Conservation (phyloP, 1,140 invertebrate genomes). For the Ectropis grisescens region DNA sequence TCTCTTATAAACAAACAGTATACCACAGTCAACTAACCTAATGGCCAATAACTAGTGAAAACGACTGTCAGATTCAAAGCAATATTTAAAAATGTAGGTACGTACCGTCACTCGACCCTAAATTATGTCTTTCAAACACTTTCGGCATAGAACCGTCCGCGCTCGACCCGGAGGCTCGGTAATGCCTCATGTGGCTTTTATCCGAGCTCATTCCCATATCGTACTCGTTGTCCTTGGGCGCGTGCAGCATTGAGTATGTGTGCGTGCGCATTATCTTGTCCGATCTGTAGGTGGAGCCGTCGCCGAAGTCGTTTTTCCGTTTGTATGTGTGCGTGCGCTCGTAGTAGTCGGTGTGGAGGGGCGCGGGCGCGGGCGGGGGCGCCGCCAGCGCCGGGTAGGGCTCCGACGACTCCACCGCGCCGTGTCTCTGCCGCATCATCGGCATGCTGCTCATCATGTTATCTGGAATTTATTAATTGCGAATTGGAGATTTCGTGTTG, state of each 20-base stretch:
- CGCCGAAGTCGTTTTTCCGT: conserved; percentile 52
- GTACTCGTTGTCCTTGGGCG: conserved; percentile 36
- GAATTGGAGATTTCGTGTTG: no score
- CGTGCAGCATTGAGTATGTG: conserved; percentile 45
- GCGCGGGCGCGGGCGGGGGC: conserved; percentile 39
- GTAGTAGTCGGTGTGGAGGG: conserved; percentile 48
- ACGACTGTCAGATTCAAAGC: no score
- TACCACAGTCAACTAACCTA: no score
- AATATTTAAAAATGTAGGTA: no score
- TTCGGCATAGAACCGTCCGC: conserved; percentile 32
- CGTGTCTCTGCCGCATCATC: conserved; percentile 46
- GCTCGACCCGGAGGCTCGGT: conserved; percentile 26
- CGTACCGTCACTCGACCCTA: conserved; percentile 53
- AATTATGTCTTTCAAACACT: conserved; percentile 44
- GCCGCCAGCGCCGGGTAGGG: conserved; percentile 35
- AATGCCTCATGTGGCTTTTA: conserved; percentile 30
- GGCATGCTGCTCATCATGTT: conserved; percentile 50
- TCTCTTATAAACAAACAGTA: no score
- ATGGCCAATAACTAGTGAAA: no score
- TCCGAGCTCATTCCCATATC: conserved; percentile 32
- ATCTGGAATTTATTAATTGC: conserved; percentile 29
- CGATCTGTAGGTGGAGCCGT: conserved; percentile 37
- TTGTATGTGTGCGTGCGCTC: conserved; percentile 47
- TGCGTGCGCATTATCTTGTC: conserved; percentile 55
- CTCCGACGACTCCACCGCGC: conserved; percentile 52